Base-by-base conservation (phyloP, 2,888 invertebrate species). In the Muscina levida region DNA sequence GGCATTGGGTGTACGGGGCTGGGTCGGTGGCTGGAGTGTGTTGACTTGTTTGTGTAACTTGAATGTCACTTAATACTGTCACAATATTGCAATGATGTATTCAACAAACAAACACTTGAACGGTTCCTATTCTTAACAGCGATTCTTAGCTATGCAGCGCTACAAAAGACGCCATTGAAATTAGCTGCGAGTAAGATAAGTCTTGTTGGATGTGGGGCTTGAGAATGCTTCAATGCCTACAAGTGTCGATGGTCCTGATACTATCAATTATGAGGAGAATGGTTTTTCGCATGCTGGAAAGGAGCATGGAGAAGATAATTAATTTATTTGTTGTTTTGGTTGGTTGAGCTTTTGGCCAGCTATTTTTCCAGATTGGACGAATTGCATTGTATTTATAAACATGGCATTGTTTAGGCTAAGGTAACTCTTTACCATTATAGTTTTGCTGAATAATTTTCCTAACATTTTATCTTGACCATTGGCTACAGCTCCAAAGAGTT, bases 31-130 rank as follows among this genome's bases (percentile, higher is more conserved):
- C 31, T 0, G 2, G 11, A 26, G 71, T 48, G 31, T 42, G 37
- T 71, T 17, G 22, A 31, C 31, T 51, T 67, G 46, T 48, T 44
- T 70, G 26, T 72, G 48, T 73, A 42, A 31, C 39, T 57, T 48
- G 24, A 70, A 77, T 75, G 67, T 68, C 77, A 77, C 77, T 81
- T 81, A 68, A 81, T 72, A 68, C 72, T 77, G 80, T 81, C 80
- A 81, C 74, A 81, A 81, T 77, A 81, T 74, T 62, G 62, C 62
- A 62, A 62, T 62, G 62, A 62, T 62, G 62, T 42, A 42, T 62
- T 42, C 62, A 62, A 13, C 62, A 62, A 62, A 62, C 62, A 62
- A 62, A 62, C 62, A 62, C 62, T 62, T 62, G 17, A 62, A 62
- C 19, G 62, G 13, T 62, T n/a, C 42, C 13, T 22, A 42, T 42